Evolutionary conservation across 2,113 vertebrate genomes (phyloP).

Genomic region (Arizona elegans): DNA sequence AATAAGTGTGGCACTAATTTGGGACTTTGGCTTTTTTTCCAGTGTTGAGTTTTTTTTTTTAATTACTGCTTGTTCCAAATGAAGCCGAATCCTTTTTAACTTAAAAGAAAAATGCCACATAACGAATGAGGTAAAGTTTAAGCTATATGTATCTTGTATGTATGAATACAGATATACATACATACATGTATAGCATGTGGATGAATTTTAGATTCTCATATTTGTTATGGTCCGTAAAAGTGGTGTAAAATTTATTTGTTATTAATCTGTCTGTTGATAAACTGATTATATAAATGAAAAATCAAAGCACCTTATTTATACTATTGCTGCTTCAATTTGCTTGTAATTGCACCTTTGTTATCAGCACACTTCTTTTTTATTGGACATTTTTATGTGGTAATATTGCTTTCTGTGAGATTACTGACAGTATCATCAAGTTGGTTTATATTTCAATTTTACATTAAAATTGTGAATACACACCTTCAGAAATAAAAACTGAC

Average conservation of each 20-base stretch:
- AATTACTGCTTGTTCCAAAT: constrained; percentile 29
- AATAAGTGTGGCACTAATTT: constrained; percentile 51
- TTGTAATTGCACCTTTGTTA: constrained; percentile 81
- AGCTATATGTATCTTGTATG: constrained; percentile 64
- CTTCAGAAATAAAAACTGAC: constrained; percentile 76
- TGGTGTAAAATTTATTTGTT: constrained; percentile 63
- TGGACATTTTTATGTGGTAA: constrained; percentile 60
- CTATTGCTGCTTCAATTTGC: constrained; percentile 76
- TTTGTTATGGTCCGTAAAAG: constrained; percentile 63
- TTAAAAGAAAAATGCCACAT: constrained; percentile 63
- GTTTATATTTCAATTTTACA: constrained; percentile 71
- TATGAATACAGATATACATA: constrained; percentile 58
- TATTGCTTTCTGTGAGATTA: constrained; percentile 66
- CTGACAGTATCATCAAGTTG: constrained; percentile 64
- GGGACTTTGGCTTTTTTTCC: constrained; percentile 48
- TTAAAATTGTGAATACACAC: constrained; percentile 75
- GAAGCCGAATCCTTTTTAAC: constrained; percentile 61
- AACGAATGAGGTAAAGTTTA: constrained; percentile 65
- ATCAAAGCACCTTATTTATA: constrained; percentile 80
- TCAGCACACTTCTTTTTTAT: constrained; percentile 66
- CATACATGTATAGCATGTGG: constrained; percentile 67
- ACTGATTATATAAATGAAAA: constrained; percentile 65
- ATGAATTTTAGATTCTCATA: constrained; percentile 67
- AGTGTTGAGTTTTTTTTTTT: constrained; percentile 50
- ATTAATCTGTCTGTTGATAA: constrained; percentile 66